phyloP scores from a whole-genome alignment of 1,140 invertebrate genomes.

The Aporrectodea caliginosa region DNA sequence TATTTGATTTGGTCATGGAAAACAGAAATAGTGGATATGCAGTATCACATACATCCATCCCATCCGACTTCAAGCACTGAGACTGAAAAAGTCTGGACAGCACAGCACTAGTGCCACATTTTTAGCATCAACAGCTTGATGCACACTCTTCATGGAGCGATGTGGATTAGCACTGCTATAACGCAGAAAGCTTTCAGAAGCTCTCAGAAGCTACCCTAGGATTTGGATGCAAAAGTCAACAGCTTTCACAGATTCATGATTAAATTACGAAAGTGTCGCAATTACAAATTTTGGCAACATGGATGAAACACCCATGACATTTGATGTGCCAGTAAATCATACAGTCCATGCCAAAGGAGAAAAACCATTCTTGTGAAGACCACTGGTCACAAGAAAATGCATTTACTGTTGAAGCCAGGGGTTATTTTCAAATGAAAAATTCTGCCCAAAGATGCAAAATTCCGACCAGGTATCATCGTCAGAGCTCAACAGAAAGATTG shows the following conservation, averaged over 20 bases:
- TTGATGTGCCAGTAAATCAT: slow-evolving; percentile 33
- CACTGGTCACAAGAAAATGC: slow-evolving; percentile 40
- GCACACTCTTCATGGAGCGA: slow-evolving; percentile 33
- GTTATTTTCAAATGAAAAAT: slow-evolving; percentile 43
- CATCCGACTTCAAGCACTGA: not conserved
- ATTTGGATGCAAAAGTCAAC: slow-evolving; percentile 30
- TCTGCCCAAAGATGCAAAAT: slow-evolving; percentile 30
- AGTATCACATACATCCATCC: not conserved
- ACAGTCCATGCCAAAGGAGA: slow-evolving; percentile 35
- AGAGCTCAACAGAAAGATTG: no score
- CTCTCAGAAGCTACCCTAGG: slow-evolving; percentile 35
- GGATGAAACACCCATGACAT: slow-evolving; percentile 38
- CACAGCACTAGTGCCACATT: slow-evolving; percentile 14
- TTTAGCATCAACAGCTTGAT: slow-evolving; percentile 34
- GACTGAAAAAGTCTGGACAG: not conserved
- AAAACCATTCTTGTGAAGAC: slow-evolving; percentile 35
- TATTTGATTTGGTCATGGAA: not conserved
- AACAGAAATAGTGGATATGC: not conserved
- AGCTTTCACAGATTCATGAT: slow-evolving; percentile 33
- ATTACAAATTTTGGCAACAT: slow-evolving; percentile 35
- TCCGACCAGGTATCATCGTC: no score
- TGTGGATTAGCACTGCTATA: slow-evolving; percentile 29
- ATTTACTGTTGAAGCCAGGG: slow-evolving; percentile 42
- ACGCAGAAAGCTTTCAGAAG: slow-evolving; percentile 34
- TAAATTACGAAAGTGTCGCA: slow-evolving; percentile 25